phyloP scores from a whole-genome alignment of 2,113 vertebrate genomes.

The Esox niger region DNA sequence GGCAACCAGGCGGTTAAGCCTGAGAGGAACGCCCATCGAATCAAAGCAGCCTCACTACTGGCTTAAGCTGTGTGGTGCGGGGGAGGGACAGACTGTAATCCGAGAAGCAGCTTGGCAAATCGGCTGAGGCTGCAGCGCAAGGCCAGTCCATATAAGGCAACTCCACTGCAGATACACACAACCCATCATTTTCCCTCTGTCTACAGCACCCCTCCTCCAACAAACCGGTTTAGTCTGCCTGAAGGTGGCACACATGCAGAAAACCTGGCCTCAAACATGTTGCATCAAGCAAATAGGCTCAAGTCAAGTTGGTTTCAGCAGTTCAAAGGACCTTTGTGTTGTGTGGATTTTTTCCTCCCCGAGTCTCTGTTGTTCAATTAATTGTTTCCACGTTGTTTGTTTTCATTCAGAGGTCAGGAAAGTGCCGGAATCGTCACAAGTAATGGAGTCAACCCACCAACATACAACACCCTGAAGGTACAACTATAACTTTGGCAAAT shows the following conservation, averaged over 20 bases:
- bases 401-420: slow-evolving; percentile 88
- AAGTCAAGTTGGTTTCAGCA: neutral
- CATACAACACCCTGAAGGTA: slow-evolving; percentile 92
- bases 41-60: slow-evolving; percentile 88
- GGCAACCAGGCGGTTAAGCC: slow-evolving; percentile 92
- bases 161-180: slow-evolving; percentile 37
- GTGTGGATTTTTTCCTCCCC: neutral
- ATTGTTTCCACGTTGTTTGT: slow-evolving; percentile 19
- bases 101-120: slow-evolving; percentile 85
- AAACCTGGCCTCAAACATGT: neutral
- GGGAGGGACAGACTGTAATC: slow-evolving; percentile 79
- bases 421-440: slow-evolving; percentile 96
- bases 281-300: slow-evolving; percentile 9
- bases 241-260: slow-evolving; percentile 13
- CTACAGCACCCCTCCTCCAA: slow-evolving; percentile 14
- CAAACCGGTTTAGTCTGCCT: slow-evolving; percentile 61
- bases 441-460: slow-evolving; percentile 83
- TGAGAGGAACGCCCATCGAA: slow-evolving; percentile 80
- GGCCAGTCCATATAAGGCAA: slow-evolving; percentile 57
- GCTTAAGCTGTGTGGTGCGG: slow-evolving; percentile 87
- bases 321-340: neutral
- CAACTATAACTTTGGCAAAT: slow-evolving; percentile 12
- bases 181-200: neutral
- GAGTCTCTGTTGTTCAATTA: neutral
- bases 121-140: slow-evolving; percentile 61